phyloP scores from a whole-genome alignment of 2,888 invertebrate genomes.

The Nomada ferruginata region DNA sequence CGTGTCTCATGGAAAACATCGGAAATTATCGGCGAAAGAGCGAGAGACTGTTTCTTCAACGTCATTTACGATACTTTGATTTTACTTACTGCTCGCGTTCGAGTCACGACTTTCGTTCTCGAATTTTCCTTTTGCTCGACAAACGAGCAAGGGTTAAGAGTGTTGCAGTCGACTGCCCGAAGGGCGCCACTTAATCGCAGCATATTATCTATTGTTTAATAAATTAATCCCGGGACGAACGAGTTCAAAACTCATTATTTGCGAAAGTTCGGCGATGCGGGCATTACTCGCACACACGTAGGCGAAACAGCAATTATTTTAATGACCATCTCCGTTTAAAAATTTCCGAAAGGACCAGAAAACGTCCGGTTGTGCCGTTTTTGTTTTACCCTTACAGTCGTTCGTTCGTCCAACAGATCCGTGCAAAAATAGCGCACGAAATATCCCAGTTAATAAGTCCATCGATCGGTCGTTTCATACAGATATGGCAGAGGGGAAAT shows the following conservation, averaged over 20 bases:
- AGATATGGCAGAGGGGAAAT: neutral
- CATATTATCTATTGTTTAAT: slow-evolving; percentile 47
- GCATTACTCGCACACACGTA: slow-evolving; percentile 29
- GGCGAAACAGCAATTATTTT: slow-evolving; percentile 46
- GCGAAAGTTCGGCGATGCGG: slow-evolving; percentile 15
- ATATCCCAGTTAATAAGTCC: slow-evolving; percentile 21
- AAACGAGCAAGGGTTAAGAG: neutral
- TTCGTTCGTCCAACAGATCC: neutral
- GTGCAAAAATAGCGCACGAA: slow-evolving; percentile 34
- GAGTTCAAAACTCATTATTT: slow-evolving; percentile 43
- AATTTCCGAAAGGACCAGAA: slow-evolving; percentile 4
- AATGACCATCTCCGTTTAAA: slow-evolving; percentile 44
- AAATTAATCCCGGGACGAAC: slow-evolving; percentile 27
- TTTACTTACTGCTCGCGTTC: no score
- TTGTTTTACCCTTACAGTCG: neutral
- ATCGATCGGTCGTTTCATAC: slow-evolving; percentile 15
- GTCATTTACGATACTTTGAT: neutral
- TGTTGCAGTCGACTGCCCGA: neutral
- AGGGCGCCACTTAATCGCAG: slow-evolving; percentile 33
- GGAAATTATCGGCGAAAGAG: neutral
- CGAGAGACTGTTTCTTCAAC: neutral
- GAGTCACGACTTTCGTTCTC: neutral
- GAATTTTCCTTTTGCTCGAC: neutral
- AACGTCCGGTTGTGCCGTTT: slow-evolving; percentile 11
- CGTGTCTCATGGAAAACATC: neutral